These are phyloP conservation scores for Xestia c-nigrum DNA, from an alignment of 2,888 invertebrate genomes.

Conservation along the genomic window DNA sequence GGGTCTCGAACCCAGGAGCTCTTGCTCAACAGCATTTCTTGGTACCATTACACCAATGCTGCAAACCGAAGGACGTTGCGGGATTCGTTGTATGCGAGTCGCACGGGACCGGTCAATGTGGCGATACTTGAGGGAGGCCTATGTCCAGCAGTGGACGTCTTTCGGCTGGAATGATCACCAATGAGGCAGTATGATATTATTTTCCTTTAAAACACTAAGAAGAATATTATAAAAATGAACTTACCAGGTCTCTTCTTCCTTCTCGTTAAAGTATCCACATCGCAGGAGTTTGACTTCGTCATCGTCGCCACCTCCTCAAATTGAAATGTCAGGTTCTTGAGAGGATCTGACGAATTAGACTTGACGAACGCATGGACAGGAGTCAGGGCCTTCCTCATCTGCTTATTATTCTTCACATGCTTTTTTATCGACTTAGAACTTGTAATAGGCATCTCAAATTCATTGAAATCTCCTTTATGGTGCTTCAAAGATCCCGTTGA, in stretches of 20 bases:
- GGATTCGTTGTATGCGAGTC: too few species aligned
- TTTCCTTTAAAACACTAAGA: background rate
- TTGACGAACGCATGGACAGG: constrained; percentile 91
- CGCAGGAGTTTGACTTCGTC: constrained; percentile 91
- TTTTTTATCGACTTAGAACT: constrained; percentile 87
- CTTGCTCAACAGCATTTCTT: too few species aligned
- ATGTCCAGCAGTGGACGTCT: too few species aligned
- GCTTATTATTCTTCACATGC: constrained; percentile 85
- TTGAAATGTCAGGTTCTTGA: constrained; percentile 92
- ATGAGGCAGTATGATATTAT: background rate
- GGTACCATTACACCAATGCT: background rate
- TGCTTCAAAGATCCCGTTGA: constrained; percentile 92
- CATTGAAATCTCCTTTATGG: constrained; percentile 90
- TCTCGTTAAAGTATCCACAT: constrained; percentile 91
- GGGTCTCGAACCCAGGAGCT: background rate
- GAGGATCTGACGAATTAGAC: constrained; percentile 92
- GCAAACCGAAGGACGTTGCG: too few species aligned
- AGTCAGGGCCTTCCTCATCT: constrained; percentile 84
- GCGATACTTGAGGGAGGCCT: too few species aligned
- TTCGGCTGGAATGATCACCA: background rate
- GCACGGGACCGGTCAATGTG: too few species aligned
- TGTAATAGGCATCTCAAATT: constrained; percentile 90
- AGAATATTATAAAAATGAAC: constrained; percentile 42
- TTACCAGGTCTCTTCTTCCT: constrained; percentile 85
- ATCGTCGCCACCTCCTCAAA: constrained; percentile 91